Conservation (phyloP, 2,888 invertebrate genomes). For the Cheilosia pagana region DNA sequence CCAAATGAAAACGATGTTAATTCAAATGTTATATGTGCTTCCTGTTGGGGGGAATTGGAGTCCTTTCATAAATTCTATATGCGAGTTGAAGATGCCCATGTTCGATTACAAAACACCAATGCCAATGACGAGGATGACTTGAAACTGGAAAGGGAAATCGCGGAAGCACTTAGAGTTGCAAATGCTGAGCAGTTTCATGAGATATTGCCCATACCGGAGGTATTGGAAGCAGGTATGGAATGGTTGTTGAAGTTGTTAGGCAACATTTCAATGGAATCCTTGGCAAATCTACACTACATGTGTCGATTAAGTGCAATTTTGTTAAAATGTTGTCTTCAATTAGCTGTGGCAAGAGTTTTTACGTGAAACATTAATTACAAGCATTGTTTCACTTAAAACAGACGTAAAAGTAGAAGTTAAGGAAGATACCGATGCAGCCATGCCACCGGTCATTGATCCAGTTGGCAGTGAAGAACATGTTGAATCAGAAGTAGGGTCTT, state of each 20-base stretch:
- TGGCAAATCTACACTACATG: no score
- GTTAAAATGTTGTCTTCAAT: neutral
- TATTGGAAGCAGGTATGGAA: slow-evolving; percentile 54
- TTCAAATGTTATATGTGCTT: slow-evolving; percentile 74
- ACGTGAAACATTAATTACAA: neutral
- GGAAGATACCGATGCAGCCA: slow-evolving; percentile 40
- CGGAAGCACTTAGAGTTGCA: neutral
- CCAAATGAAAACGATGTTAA: slow-evolving; percentile 50
- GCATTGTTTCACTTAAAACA: slow-evolving; percentile 11
- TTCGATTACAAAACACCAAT: slow-evolving; percentile 1
- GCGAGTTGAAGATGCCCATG: slow-evolving; percentile 77
- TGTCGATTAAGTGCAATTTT: no score
- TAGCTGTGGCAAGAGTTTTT: neutral
- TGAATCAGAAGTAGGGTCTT: neutral
- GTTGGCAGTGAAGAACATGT: neutral
- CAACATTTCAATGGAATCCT: neutral
- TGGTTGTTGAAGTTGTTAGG: neutral
- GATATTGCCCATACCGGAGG: slow-evolving; percentile 8
- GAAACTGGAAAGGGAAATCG: slow-evolving; percentile 31
- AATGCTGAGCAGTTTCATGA: slow-evolving; percentile 1
- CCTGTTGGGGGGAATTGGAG: slow-evolving; percentile 79
- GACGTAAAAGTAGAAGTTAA: slow-evolving; percentile 64
- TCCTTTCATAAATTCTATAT: slow-evolving; percentile 80
- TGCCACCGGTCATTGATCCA: neutral
- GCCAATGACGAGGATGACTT: slow-evolving; percentile 29